These are phyloP conservation scores for Turnix velox DNA, from an alignment of 2,113 vertebrate genomes.

Conservation along the genomic window DNA sequence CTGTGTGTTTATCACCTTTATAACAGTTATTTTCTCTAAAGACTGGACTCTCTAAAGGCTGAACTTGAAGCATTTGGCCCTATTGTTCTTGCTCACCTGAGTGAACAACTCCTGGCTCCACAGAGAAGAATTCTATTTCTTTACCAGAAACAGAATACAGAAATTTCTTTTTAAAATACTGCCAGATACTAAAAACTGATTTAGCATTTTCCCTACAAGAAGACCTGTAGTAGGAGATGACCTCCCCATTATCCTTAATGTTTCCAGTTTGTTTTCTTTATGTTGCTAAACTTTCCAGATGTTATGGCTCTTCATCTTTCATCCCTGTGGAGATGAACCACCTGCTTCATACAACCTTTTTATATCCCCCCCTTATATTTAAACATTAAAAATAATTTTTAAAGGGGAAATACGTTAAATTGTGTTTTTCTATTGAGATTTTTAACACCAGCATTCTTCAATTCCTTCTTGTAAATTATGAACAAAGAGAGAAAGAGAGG, in stretches of 20 bases:
- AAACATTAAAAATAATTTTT: background rate
- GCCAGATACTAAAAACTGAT: background rate
- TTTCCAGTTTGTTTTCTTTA: constrained; percentile 61
- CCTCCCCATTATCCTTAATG: constrained; percentile 56
- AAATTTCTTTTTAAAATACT: constrained; percentile 9
- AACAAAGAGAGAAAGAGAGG: background rate
- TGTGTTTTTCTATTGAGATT: background rate
- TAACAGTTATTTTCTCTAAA: background rate
- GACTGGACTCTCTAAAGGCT: background rate
- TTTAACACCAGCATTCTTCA: background rate
- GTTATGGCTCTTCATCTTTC: background rate
- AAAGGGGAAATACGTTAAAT: background rate
- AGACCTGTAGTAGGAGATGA: constrained; percentile 51
- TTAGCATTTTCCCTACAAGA: constrained; percentile 19
- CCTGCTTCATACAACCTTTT: constrained; percentile 10
- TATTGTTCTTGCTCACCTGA: background rate
- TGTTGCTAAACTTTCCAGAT: constrained; percentile 58
- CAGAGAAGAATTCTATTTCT: background rate
- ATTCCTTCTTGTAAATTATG: background rate
- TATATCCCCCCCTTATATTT: background rate
- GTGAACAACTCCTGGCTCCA: background rate
- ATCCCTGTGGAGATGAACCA: constrained; percentile 7
- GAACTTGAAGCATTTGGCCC: background rate
- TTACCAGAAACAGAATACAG: background rate
- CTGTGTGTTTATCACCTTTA: background rate